Conservation (phyloP, 2,888 invertebrate species). For the Heteromyza rotundicornis region DNA sequence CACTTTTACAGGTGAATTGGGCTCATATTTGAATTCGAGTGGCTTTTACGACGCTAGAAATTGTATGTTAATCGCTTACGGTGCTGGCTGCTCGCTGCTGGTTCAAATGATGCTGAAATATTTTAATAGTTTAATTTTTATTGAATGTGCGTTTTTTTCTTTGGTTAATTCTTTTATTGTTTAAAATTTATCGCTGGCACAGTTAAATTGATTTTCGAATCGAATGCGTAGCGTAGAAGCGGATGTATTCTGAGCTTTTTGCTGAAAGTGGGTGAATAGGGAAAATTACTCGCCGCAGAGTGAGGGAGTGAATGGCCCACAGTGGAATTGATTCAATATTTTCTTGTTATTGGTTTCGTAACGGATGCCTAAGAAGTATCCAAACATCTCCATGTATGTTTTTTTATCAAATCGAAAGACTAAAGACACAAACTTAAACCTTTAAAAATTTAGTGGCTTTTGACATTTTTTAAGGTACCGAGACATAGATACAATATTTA, state of each 20-base stretch:
- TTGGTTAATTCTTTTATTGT: not conserved
- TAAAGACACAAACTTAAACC: not conserved
- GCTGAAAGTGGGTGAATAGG: too few relatives aligned
- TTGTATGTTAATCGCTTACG: slow-evolving; percentile 55
- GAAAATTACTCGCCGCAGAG: too few relatives aligned
- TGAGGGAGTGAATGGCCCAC: not conserved
- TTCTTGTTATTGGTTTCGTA: too few relatives aligned
- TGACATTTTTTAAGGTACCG: too few relatives aligned
- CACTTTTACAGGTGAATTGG: slow-evolving; percentile 56
- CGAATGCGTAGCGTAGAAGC: slow-evolving; percentile 4
- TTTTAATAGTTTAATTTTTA: slow-evolving; percentile 5
- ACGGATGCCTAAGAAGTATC: too few relatives aligned
- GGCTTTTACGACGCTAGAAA: not conserved
- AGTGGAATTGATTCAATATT: not conserved
- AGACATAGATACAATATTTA: too few relatives aligned
- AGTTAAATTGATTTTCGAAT: slow-evolving; percentile 4
- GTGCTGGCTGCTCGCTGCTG: not conserved
- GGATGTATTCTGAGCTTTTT: not conserved
- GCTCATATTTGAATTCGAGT: slow-evolving; percentile 13
- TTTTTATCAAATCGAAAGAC: too few relatives aligned
- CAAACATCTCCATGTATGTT: too few relatives aligned
- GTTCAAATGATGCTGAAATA: not conserved
- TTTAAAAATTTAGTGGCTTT: too few relatives aligned
- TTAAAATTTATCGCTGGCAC: slow-evolving; percentile 4
- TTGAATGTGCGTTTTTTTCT: slow-evolving; percentile 1